phyloP scores from a whole-genome alignment of 2,797 vertebrate species.

The Catharus ustulatus region DNA sequence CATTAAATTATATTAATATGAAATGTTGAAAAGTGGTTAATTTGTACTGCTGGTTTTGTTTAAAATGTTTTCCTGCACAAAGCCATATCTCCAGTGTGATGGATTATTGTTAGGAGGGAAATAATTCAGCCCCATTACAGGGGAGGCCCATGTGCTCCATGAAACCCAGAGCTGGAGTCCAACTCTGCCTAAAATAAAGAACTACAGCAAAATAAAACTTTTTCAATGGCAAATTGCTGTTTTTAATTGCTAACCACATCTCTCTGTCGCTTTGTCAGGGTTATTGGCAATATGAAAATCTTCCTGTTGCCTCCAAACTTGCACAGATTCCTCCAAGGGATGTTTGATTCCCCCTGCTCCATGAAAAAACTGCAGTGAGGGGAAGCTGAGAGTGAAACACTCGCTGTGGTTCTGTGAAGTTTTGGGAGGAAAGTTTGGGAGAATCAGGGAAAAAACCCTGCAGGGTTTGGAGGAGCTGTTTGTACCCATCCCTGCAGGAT shows the following conservation, averaged over 20 bases:
- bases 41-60: neutral
- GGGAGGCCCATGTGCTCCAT: fast-evolving
- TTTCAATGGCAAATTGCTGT: neutral
- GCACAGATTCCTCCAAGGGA: neutral
- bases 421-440: neutral
- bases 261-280: neutral
- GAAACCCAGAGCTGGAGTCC: neutral
- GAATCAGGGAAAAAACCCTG: neutral
- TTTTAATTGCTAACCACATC: neutral
- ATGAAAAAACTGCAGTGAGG: neutral
- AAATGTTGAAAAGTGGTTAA: neutral
- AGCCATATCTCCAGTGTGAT: neutral
- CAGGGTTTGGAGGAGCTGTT: neutral
- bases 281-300: neutral
- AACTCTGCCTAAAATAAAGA: neutral
- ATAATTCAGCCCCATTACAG: neutral
- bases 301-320: neutral
- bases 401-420: neutral
- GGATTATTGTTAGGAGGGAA: neutral
- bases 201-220: neutral
- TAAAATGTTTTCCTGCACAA: neutral
- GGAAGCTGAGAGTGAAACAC: neutral
- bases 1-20: neutral
- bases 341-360: neutral
- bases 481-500: neutral